These are phyloP conservation scores for Hypothenemus hampei DNA, from an alignment of 1,140 invertebrate genomes.

Conservation along the genomic window DNA sequence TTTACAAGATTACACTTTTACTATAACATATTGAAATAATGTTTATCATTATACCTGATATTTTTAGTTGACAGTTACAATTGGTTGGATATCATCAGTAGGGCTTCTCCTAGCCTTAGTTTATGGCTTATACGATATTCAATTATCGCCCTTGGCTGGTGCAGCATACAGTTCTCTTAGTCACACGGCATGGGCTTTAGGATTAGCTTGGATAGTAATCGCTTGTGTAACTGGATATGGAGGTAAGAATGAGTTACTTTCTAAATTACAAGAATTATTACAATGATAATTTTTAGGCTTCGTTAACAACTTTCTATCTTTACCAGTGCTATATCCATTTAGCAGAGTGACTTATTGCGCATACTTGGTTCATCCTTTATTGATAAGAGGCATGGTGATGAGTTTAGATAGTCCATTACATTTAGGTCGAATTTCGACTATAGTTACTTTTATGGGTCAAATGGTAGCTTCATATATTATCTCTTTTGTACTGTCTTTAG, in stretches of 20 bases:
- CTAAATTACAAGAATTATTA: conserved; percentile 3
- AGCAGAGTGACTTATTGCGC: conserved; percentile 80
- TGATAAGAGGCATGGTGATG: conserved; percentile 70
- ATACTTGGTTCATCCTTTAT: conserved; percentile 75
- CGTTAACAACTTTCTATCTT: conserved; percentile 66
- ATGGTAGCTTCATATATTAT: conserved; percentile 69
- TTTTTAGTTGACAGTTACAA: conserved; percentile 55
- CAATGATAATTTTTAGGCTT: conserved; percentile 59
- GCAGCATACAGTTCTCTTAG: conserved; percentile 79
- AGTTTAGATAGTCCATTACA: conserved; percentile 73
- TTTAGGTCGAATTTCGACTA: conserved; percentile 68
- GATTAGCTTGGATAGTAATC: conserved; percentile 79
- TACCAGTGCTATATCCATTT: conserved; percentile 73
- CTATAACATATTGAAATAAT: not conserved
- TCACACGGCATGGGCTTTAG: conserved; percentile 77
- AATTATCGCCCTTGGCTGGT: conserved; percentile 61
- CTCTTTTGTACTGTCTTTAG: conserved; percentile 72
- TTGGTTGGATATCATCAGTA: conserved; percentile 65
- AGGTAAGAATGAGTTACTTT: conserved; percentile 50
- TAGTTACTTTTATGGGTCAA: conserved; percentile 72
- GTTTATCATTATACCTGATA: not conserved
- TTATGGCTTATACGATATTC: conserved; percentile 69
- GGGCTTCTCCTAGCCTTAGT: conserved; percentile 63
- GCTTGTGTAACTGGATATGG: conserved; percentile 85
- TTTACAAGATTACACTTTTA: too few species aligned